Base-by-base conservation (phyloP, 1,140 invertebrate species). In the Zaprionus nigranus region DNA sequence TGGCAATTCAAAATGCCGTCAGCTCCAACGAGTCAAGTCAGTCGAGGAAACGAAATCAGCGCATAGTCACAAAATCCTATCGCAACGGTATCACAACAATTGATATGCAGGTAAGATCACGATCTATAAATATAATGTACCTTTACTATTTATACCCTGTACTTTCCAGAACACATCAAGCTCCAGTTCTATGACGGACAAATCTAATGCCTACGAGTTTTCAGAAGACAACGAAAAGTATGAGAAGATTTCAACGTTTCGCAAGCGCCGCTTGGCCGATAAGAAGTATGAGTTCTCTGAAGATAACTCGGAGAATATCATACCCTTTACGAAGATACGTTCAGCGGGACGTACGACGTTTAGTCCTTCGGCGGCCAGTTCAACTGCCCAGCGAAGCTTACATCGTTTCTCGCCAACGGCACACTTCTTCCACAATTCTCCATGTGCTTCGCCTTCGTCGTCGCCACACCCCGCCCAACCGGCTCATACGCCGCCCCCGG, bases 251-350 rank as follows among this genome's bases (percentile, higher is more conserved):
- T 97, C 96, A 76, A 96, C 95, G 53, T 97, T 97, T 91, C 94
- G 97, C 5, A 97, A 97, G 87, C 94, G 97, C 57, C 94, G 97
- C 3, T 92, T 98, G 34, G 97, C 97, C 0, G 97, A 98, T 83
- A 98, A 98, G 92, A 98, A 98, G 87, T 98, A 98, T 87, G 97
- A 98, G 90, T 97, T 98, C 81, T 96, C 96, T 4, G 97, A 97
- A 66, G 97, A 97, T 79, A 97, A 97, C 88, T 96, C 96, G 6
- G 96, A 97, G 91, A 97, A 97, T 92, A 97, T 97, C 68, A 95
- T 97, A 77, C 96, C 96, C 49, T 97, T 96, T 90, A 96, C 91
- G 4, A 92, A 92, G 61, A 82, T 92, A 91, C 82, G 91, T 3
- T 76, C 74, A 11, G 83, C 86, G 15, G 85, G 76, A 22, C 80